These are phyloP conservation scores for Poeciliopsis turneri DNA, from an alignment of 2,797 vertebrate species.

Conservation along the genomic window DNA sequence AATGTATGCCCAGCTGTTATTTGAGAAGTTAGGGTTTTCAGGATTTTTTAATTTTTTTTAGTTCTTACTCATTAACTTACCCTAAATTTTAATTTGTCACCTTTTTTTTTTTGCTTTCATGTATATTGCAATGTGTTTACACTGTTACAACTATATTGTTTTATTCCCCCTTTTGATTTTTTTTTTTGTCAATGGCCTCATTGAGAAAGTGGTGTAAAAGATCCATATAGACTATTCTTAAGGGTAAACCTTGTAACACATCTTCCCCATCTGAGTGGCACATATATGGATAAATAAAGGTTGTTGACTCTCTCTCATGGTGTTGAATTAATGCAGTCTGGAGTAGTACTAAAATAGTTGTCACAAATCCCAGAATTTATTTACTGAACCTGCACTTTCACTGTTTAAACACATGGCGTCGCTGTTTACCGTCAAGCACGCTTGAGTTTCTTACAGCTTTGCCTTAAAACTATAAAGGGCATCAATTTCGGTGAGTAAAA, in stretches of 20 bases:
- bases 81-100: conserved; percentile 82
- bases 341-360: neutral
- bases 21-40: conserved; percentile 76
- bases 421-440: conserved; percentile 4
- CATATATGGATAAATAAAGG: conserved; percentile 88
- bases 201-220: conserved; percentile 79
- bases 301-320: conserved; percentile 79
- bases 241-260: conserved; percentile 81
- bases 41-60: conserved; percentile 37
- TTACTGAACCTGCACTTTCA: conserved; percentile 13
- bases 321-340: conserved; percentile 44
- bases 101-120: conserved; percentile 74
- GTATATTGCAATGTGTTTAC: conserved; percentile 84
- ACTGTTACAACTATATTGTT: conserved; percentile 81
- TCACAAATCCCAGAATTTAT: neutral
- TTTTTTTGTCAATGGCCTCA: conserved; percentile 77
- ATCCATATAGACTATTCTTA: conserved; percentile 81
- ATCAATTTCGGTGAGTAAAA: neutral
- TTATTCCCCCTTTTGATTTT: conserved; percentile 57
- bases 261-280: conserved; percentile 82
- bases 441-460: neutral
- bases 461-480: neutral
- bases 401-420: conserved; percentile 61
- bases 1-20: conserved; percentile 84
- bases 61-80: conserved; percentile 80